phyloP scores from a whole-genome alignment of 2,888 invertebrate genomes.

The Rhabditoides inermis region DNA sequence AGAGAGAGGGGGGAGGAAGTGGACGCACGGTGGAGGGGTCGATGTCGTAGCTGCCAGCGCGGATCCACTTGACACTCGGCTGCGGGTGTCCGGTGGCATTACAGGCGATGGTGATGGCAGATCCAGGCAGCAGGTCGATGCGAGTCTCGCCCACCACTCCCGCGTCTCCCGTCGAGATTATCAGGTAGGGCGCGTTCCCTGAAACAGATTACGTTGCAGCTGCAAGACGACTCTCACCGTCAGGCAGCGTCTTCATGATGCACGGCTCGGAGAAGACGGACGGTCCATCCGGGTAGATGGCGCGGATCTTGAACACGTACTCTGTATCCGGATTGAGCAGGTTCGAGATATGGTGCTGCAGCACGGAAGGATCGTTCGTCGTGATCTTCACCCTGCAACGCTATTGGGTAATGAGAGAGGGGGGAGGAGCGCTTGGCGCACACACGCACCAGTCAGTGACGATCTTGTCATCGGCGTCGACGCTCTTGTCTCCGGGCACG shows the following conservation, averaged over 20 bases:
- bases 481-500: conserved; percentile 45
- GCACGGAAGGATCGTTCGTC: conserved; percentile 32
- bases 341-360: conserved; percentile 35
- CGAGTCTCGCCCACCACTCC: conserved; percentile 42
- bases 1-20: not conserved
- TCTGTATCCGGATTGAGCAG: conserved; percentile 47
- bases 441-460: conserved; percentile 10
- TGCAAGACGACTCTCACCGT: conserved; percentile 19
- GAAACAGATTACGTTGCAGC: not conserved
- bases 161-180: conserved; percentile 45
- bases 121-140: conserved; percentile 47
- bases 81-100: conserved; percentile 47
- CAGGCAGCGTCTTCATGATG: conserved; percentile 50
- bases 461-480: conserved; percentile 46
- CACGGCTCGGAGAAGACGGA: conserved; percentile 52
- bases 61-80: conserved; percentile 50
- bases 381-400: conserved; percentile 32
- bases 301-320: conserved; percentile 51
- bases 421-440: not conserved
- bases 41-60: conserved; percentile 44
- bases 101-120: conserved; percentile 46
- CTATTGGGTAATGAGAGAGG: no score
- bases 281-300: conserved; percentile 47
- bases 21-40: conserved; percentile 43
- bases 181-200: conserved; percentile 47